Evolutionary conservation across 2,113 vertebrate species (phyloP).

Genomic region (Lasiurus borealis): DNA sequence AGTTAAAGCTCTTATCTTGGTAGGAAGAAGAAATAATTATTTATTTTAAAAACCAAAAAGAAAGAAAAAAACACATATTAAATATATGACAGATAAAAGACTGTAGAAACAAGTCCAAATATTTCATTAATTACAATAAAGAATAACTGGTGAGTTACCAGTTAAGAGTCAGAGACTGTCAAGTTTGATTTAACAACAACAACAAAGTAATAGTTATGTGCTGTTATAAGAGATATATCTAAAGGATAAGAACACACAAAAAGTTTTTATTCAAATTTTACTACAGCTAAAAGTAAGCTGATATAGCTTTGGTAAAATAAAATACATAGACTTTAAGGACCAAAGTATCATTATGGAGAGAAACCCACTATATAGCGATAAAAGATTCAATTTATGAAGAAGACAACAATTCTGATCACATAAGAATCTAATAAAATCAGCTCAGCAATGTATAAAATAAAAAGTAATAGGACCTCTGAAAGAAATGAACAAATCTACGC

Average conservation of each 20-base stretch:
- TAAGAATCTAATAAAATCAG: constrained; percentile 21
- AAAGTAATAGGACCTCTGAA: neutral
- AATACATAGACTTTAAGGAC: neutral
- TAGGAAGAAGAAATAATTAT: neutral
- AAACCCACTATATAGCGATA: neutral
- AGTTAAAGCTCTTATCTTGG: neutral
- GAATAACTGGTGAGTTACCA: neutral
- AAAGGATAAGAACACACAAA: neutral
- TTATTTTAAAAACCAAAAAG: constrained; percentile 46
- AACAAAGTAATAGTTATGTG: neutral
- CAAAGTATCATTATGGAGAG: neutral
- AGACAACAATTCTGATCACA: constrained; percentile 38
- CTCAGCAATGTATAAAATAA: neutral
- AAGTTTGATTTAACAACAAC: neutral
- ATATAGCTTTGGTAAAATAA: neutral
- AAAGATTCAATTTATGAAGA: constrained; percentile 37
- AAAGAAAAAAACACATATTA: neutral
- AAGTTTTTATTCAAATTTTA: neutral
- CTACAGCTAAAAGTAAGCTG: neutral
- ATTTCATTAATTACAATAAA: constrained; percentile 13
- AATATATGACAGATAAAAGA: neutral
- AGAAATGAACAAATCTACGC: neutral
- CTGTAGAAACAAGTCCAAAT: neutral
- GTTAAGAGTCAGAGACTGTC: neutral
- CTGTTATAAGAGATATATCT: neutral